phyloP scores from a whole-genome alignment of 2,113 vertebrate genomes.

The rat (Rattus norvegicus) region GRCr8 NC_086029.1:83741501-83742000 shows the following conservation, averaged over 20 bases:
- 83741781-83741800: neutral
- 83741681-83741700: neutral
- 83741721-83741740: neutral
- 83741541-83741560: neutral
- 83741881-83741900: neutral
- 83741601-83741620: neutral
- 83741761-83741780: neutral
- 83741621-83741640: neutral
- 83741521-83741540: neutral
- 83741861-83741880: neutral
- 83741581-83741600: neutral
- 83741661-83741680: no score
- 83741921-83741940: neutral
- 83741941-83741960: neutral
- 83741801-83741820: neutral
- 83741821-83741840: neutral
- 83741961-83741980: no score
- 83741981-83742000: no score
- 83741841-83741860: neutral
- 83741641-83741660: neutral
- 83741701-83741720: rapidly evolving
- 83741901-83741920: neutral
- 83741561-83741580: neutral
- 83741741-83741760: neutral
- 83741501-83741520: neutral